Conservation (phyloP, 2,888 invertebrate genomes). For the Imbricaverruca yamaguchii region DNA sequence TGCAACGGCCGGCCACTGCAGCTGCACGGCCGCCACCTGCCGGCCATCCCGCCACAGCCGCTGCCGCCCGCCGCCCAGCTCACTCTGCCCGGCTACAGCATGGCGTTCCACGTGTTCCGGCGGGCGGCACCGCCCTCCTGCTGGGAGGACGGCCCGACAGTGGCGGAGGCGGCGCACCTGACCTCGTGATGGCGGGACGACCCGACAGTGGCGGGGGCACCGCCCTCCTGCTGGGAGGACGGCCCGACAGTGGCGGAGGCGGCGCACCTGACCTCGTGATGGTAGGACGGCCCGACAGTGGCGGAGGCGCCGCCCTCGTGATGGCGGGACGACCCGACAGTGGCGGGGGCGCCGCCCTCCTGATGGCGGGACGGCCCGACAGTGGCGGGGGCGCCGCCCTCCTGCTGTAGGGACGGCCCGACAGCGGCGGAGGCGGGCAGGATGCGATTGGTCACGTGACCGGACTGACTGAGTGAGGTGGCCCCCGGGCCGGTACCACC, state of each 20-base stretch:
- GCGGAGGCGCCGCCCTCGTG: slow-evolving; percentile 51
- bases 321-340: too few relatives aligned
- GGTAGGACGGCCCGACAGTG: too few relatives aligned
- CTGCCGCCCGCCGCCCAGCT: slow-evolving; percentile 48
- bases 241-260: too few relatives aligned
- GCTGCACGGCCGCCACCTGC: slow-evolving; percentile 36
- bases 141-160: background rate
- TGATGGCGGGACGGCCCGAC: too few relatives aligned
- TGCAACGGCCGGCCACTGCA: slow-evolving; percentile 53
- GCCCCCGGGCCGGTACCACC: too few relatives aligned
- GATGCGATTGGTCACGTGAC: too few relatives aligned
- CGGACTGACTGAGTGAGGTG: too few relatives aligned
- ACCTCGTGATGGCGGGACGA: slow-evolving; percentile 46
- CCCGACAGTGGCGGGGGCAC: slow-evolving; percentile 46
- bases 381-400: slow-evolving; percentile 54
- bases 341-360: too few relatives aligned
- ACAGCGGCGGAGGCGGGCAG: too few relatives aligned
- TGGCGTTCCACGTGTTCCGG: slow-evolving; percentile 64
- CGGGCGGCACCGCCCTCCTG: slow-evolving; percentile 56
- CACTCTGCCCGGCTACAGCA: slow-evolving; percentile 55
- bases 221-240: slow-evolving; percentile 48
- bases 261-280: slow-evolving; percentile 48
- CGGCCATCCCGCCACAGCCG: slow-evolving; percentile 31
- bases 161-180: too few relatives aligned
- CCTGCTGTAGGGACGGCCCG: slow-evolving; percentile 42